Percentiles rank a stretch among this genome's conserved stretches.
Conservation (phyloP, 2,797 vertebrate species). For the Lerista edwardsae region DNA sequence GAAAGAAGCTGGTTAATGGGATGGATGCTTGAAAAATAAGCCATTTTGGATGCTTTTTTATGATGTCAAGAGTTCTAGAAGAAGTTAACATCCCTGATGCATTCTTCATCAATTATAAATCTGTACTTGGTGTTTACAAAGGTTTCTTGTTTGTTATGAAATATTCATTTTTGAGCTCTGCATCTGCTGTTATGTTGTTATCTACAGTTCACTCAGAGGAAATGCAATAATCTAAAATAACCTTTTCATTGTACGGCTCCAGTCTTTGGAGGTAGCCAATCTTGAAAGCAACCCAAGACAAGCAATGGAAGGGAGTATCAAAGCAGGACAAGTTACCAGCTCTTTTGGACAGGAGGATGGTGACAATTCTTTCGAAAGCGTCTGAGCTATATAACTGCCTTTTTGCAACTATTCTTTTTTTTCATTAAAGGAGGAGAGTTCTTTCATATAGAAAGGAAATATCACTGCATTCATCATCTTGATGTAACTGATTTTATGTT, state of each 20-base stretch:
- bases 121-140: constrained; percentile 46
- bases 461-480: not conserved
- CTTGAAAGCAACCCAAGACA: not conserved
- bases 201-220: constrained; percentile 3
- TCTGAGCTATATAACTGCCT: not conserved
- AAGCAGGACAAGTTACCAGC: not conserved
- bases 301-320: accelerated
- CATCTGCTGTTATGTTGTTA: constrained; percentile 38
- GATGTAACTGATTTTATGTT: not conserved
- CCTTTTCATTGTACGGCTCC: not conserved
- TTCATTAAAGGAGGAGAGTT: no score
- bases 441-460: no score
- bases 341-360: not conserved
- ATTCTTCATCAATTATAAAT: constrained; percentile 59
- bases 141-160: constrained; percentile 60
- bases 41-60: constrained; percentile 27
- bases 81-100: constrained; percentile 23
- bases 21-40: constrained; percentile 22
- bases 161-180: constrained; percentile 58
- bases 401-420: no score
- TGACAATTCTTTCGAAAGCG: not conserved
- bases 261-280: not conserved
- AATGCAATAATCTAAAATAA: constrained; percentile 5
- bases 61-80: constrained; percentile 33
- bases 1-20: constrained; percentile 22